Evolutionary conservation across 2,113 vertebrate species (phyloP).

Genomic region (Murina feae): DNA sequence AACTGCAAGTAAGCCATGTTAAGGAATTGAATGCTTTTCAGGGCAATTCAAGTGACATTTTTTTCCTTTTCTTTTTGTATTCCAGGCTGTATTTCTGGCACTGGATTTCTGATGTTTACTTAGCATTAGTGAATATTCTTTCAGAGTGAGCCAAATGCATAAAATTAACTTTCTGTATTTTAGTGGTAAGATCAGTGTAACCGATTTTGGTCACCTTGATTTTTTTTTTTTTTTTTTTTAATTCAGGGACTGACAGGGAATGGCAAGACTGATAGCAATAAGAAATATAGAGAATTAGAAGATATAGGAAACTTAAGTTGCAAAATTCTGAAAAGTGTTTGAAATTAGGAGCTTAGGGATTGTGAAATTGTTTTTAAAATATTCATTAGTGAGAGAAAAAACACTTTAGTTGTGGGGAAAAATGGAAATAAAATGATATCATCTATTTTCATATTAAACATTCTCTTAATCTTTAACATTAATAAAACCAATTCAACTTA

Average conservation of each 20-base stretch:
- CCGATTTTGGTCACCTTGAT: background rate
- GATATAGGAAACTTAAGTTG: slow-evolving; percentile 9
- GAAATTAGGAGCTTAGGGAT: slow-evolving; percentile 39
- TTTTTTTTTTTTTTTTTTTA: background rate
- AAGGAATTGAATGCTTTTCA: slow-evolving; percentile 28
- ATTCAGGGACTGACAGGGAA: slow-evolving; percentile 7
- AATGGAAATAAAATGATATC: slow-evolving; percentile 31
- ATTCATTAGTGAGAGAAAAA: background rate
- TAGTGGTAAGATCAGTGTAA: slow-evolving; percentile 11
- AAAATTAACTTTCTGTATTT: slow-evolving; percentile 54
- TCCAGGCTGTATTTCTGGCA: slow-evolving; percentile 63
- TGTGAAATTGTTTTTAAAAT: slow-evolving; percentile 37
- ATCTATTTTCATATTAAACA: slow-evolving; percentile 24
- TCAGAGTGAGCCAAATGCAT: slow-evolving; percentile 40
- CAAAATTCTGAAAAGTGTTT: slow-evolving; percentile 36
- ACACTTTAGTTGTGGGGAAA: slow-evolving; percentile 14
- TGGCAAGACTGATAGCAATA: slow-evolving; percentile 43
- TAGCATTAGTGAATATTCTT: slow-evolving; percentile 42
- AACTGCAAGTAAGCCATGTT: background rate
- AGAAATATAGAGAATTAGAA: slow-evolving; percentile 37
- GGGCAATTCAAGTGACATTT: slow-evolving; percentile 37
- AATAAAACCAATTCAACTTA: slow-evolving; percentile 44
- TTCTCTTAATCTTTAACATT: slow-evolving; percentile 30
- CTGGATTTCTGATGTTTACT: slow-evolving; percentile 47
- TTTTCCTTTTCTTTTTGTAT: slow-evolving; percentile 46